A percentile compares a stretch with the other conserved stretches of the same genome.
Evolutionary conservation across 2,888 invertebrate species (phyloP).

Genomic region (Sminthurinus aureus): DNA sequence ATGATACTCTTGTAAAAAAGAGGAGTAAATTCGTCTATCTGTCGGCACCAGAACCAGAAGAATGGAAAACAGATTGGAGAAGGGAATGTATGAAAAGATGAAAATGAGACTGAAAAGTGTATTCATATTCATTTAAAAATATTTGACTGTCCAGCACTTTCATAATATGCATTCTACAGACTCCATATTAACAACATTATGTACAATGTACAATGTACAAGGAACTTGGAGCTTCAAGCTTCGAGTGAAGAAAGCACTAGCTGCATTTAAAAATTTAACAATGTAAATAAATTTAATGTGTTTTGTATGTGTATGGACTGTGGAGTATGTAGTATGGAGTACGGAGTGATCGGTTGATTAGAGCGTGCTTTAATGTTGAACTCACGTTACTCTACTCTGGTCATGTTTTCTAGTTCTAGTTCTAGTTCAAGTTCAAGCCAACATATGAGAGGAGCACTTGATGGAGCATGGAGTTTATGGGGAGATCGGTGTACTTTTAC

Average conservation of each 20-base stretch:
- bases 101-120: conserved; percentile 17
- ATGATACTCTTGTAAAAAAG: neutral
- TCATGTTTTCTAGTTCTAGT: conserved; percentile 33
- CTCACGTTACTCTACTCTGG: conserved; percentile 38
- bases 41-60: conserved; percentile 11
- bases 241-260: neutral
- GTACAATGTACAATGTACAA: neutral
- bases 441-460: too few relatives aligned
- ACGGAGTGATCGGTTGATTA: conserved; percentile 46
- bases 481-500: too few relatives aligned
- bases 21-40: conserved; percentile 19
- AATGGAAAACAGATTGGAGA: neutral
- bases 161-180: too few relatives aligned
- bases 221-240: too few relatives aligned
- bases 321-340: neutral
- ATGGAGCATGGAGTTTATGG: too few relatives aligned
- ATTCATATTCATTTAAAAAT: neutral
- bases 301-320: neutral
- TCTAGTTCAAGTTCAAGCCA: neutral
- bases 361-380: conserved; percentile 43
- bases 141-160: neutral
- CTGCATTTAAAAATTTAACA: conserved; percentile 33
- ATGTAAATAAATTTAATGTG: conserved; percentile 46
- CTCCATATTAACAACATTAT: neutral
- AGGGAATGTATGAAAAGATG: conserved; percentile 7